Evolutionary conservation across 2,888 invertebrate species (phyloP), one percentile per base, ranked within the genome.

Genomic region (Colletes collaris): DNA sequence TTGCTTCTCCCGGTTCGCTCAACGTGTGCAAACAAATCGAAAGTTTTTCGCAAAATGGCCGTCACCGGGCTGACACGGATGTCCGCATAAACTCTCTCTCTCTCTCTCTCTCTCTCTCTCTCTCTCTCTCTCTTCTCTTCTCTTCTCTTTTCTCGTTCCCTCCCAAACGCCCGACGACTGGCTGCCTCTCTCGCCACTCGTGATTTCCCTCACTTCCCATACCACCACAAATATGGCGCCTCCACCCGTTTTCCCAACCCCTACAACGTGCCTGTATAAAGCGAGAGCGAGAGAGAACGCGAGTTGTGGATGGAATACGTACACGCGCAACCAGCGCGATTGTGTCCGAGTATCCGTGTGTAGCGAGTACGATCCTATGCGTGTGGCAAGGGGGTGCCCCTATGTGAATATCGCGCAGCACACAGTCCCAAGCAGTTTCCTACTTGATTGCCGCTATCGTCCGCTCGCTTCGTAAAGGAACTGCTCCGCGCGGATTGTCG

Each of bases 381-480:
- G 86, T 86, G 86, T 80, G 84, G 75, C 72, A 83, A 86, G 88
- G 89, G 87, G 88, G 84, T 86, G 85, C 86, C 89, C 88, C 89
- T 90, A 90, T 89, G 92, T 91, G 93, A 92, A 92, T 93, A 92
- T 91, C 92, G 89, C 89, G 87, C 91, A 87, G 89, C 91, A 92
- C 92, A 92, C 91, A 92, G 90, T 91, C 91, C 92, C 92, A 91
- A 92, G 92, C 92, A 92, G 92, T 92, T 92, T 92, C 92, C 92
- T 92, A 92, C 92, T 93, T 93, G 92, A 93, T 93, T 93, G 92
- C 92, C 92, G 92, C 92, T 92, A 92, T 92, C 92, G 92, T 91
- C 90, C 91, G 89, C 89, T 88, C 86, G 87, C 85, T 80, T 90
- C 89, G 89, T 89, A 90, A 92, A 90, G 91, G 89, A 89, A 90